Evolutionary conservation across 2,888 invertebrate species (phyloP), one percentile per base, ranked within the genome.

Genomic region (Crepidodera aurea): DNA sequence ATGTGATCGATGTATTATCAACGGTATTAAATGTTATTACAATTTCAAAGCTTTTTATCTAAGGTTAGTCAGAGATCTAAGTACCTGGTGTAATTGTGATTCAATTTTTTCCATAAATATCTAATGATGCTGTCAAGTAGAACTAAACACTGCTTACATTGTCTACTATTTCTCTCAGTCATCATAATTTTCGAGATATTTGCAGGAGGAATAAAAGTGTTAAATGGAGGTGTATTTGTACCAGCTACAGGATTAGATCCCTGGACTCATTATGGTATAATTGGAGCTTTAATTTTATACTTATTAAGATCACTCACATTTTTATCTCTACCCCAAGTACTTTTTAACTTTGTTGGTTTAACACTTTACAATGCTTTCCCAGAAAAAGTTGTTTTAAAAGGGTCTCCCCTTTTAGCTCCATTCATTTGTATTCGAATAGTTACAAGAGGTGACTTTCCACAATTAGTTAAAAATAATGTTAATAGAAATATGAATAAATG

Each of bases 391-490:
- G 85, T 88, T 68, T 67, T 81, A 46, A 94, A 94, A 81, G 94
- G 95, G 10, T 94, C 95, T 5, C 96, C 96, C 1, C 82, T 96
- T 29, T 81, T 96, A 67, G 95, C 96, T 50, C 97, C 97, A 2
- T 96, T 96, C 79, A 91, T 98, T 62, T 97, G 96, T 79, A 92
- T 98, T 71, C 87, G 97, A 69, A 90, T 96, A 19, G 97, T 98
- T 5, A 98, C 97, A 0, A 87, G 96, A 62, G 97, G 98, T 32
- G 95, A 96, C 81, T 98, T 92, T 79, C 93, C 96, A 2, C 91
- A 94, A 72, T 83, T 98, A 67, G 96, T 98, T 2, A 90, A 89
- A 78, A 87, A 87, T 55, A 96, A 96, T 84, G 94, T 96, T 4
- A 84, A 87, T 58, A 86, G 93, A 66, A 96, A 96, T 79, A 89